These are phyloP conservation scores for Oxytorus armatus DNA, from an alignment of 2,888 invertebrate species.

Conservation along the genomic window DNA sequence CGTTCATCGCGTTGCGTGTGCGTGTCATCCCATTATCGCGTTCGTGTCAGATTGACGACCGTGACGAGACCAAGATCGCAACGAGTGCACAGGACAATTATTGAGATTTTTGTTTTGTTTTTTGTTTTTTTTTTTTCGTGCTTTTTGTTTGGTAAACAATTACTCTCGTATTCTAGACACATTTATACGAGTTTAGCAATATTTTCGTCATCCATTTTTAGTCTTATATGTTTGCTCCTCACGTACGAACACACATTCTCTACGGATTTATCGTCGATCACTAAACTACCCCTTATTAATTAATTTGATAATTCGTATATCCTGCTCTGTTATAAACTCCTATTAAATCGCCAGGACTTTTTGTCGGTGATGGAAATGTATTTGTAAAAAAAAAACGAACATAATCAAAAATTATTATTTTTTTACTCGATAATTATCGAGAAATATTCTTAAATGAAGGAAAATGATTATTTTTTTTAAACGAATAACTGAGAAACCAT, in stretches of 20 bases:
- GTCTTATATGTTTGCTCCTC: neutral
- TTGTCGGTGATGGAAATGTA: too few species aligned
- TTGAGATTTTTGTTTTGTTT: conserved; percentile 60
- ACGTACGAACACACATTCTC: neutral
- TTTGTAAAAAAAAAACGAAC: too few species aligned
- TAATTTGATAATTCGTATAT: too few species aligned
- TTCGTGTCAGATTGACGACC: conserved; percentile 69
- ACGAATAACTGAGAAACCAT: too few species aligned
- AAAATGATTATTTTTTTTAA: too few species aligned
- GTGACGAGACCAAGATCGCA: conserved; percentile 63
- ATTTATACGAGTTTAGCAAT: neutral
- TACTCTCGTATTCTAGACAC: conserved; percentile 14
- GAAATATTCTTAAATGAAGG: too few species aligned
- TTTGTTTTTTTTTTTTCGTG: conserved; percentile 28
- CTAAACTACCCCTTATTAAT: too few species aligned
- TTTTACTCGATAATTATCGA: too few species aligned
- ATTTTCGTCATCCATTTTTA: neutral
- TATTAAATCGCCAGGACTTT: too few species aligned
- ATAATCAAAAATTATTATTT: too few species aligned
- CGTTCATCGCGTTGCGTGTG: conserved; percentile 72
- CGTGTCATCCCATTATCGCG: conserved; percentile 69
- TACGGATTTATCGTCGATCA: too few species aligned
- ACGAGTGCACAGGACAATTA: conserved; percentile 69
- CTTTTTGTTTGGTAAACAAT: conserved; percentile 13
- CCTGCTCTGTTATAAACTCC: too few species aligned